A percentile compares a stretch with the other conserved stretches of the same genome.
phyloP scores from a whole-genome alignment of 2,888 invertebrate species.

The Drosophila mettleri region DNA sequence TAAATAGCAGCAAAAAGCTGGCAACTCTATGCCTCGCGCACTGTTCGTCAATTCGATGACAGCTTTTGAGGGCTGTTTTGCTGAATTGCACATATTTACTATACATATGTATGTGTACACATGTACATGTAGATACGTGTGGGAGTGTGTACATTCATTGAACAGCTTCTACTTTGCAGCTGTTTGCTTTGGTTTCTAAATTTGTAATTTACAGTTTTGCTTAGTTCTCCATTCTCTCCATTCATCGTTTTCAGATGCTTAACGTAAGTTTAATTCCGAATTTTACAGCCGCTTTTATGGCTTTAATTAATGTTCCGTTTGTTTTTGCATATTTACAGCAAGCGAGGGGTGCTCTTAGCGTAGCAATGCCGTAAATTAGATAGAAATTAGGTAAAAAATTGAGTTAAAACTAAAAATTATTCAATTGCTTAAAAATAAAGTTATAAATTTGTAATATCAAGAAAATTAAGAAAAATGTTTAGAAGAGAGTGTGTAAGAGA shows the following conservation, averaged over 20 bases:
- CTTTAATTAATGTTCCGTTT: neutral
- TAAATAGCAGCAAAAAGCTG: constrained; percentile 45
- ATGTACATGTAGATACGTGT: too few species aligned
- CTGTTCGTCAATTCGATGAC: constrained; percentile 62
- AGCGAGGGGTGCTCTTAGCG: neutral
- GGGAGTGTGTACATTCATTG: neutral
- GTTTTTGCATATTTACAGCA: neutral
- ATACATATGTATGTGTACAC: neutral
- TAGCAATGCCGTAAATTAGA: neutral
- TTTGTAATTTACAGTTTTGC: constrained; percentile 2
- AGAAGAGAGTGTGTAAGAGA: too few species aligned
- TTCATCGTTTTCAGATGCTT: constrained; percentile 4
- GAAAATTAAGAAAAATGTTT: too few species aligned
- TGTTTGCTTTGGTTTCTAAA: neutral
- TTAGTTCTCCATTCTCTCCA: neutral
- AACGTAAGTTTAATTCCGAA: constrained; percentile 7
- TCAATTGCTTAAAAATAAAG: too few species aligned
- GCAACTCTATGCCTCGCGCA: constrained; percentile 20
- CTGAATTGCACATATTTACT: neutral
- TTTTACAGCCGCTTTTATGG: constrained; percentile 9
- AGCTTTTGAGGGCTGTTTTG: constrained; percentile 6
- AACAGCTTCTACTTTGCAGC: neutral
- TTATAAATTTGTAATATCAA: too few species aligned
- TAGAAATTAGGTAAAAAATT: neutral
- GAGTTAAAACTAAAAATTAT: neutral